A percentile compares a stretch with the other conserved stretches of the same genome.
These are phyloP conservation scores for Telenomus remus DNA, from an alignment of 1,140 invertebrate species.

Conservation along the genomic window DNA sequence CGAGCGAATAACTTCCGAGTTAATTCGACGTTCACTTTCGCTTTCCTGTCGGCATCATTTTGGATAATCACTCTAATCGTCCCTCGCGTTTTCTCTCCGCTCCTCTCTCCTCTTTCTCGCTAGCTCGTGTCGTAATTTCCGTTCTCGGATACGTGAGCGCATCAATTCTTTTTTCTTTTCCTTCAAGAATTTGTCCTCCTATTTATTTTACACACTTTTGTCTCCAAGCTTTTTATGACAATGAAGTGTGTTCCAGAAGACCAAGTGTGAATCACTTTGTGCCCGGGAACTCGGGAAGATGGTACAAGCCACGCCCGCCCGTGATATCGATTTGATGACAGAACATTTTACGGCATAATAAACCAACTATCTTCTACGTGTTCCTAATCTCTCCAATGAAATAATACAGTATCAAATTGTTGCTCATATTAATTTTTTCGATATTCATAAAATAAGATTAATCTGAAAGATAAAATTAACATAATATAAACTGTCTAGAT, in stretches of 20 bases:
- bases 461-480: too few relatives aligned
- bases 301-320: constrained; percentile 54
- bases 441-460: not conserved
- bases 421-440: not conserved
- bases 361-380: constrained; percentile 43
- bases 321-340: constrained; percentile 59
- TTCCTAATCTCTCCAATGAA: constrained; percentile 13
- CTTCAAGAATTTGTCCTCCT: not conserved
- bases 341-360: constrained; percentile 55
- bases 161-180: not conserved
- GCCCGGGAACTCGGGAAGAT: constrained; percentile 56
- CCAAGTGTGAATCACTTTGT: constrained; percentile 56
- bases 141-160: not conserved
- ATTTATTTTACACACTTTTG: constrained; percentile 7
- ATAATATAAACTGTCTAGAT: too few relatives aligned
- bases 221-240: constrained; percentile 37
- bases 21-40: constrained; percentile 49
- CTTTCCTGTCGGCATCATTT: constrained; percentile 41
- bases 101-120: not conserved
- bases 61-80: constrained; percentile 43
- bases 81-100: constrained; percentile 18
- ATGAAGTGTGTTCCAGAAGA: constrained; percentile 49
- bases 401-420: not conserved
- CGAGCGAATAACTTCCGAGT: constrained; percentile 41
- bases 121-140: not conserved